A percentile compares a stretch with the other conserved stretches of the same genome.
Conservation (phyloP, 2,888 invertebrate species). For the Leptinotarsa juncta region DNA sequence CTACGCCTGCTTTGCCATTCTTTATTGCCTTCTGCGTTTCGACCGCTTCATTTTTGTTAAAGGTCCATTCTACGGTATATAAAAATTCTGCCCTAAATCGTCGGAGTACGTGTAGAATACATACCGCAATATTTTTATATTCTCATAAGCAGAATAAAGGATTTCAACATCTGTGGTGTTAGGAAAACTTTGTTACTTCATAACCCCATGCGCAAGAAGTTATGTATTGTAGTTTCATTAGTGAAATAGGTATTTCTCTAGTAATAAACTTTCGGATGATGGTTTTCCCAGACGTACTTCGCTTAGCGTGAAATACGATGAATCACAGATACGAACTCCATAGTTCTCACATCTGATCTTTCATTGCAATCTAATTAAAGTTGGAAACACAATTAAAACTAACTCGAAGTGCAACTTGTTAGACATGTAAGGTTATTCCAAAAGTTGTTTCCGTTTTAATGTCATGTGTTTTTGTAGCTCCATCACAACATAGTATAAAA, state of each 20-base stretch:
- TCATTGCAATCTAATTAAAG: too few species aligned
- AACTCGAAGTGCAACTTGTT: too few species aligned
- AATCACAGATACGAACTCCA: background rate
- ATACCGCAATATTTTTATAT: background rate
- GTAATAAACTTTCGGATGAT: background rate
- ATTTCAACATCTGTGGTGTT: background rate
- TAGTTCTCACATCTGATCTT: background rate
- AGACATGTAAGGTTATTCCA: too few species aligned
- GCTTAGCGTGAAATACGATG: background rate
- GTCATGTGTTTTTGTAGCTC: too few species aligned
- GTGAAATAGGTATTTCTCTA: background rate
- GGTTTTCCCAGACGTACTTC: background rate
- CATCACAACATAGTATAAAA: too few species aligned
- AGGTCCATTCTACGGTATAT: background rate
- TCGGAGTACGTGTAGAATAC: background rate
- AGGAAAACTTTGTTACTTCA: conserved; percentile 7
- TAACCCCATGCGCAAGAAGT: background rate
- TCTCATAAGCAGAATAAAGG: background rate
- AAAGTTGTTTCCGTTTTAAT: too few species aligned
- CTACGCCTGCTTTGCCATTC: background rate
- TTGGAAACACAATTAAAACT: too few species aligned
- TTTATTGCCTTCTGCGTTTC: conserved; percentile 13
- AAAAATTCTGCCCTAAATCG: background rate
- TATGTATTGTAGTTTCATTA: background rate
- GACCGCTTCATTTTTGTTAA: conserved; percentile 5